phyloP scores from a whole-genome alignment of 2,113 vertebrate genomes.

The Cynoglossus semilaevis region DNA sequence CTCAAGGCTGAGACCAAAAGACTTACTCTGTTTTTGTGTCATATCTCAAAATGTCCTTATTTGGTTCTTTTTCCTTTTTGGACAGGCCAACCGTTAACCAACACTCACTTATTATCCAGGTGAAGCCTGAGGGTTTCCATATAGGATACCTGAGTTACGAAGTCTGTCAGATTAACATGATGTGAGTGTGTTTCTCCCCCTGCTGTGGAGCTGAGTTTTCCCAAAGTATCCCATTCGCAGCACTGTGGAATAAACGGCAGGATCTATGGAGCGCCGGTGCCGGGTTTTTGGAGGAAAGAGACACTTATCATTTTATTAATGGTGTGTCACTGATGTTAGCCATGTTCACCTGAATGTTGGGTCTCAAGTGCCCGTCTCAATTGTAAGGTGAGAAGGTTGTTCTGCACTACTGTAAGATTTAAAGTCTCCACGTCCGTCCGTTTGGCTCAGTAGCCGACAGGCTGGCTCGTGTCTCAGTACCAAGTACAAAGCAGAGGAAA shows the following conservation, averaged over 20 bases:
- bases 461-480: slow-evolving; percentile 58
- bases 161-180: slow-evolving; percentile 65
- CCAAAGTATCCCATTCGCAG: slow-evolving; percentile 30
- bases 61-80: slow-evolving; percentile 1
- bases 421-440: slow-evolving; percentile 35
- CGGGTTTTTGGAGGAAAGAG: slow-evolving; percentile 49
- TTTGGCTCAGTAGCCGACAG: slow-evolving; percentile 41
- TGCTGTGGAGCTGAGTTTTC: slow-evolving; percentile 31
- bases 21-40: no score
- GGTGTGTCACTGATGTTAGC: slow-evolving; percentile 60
- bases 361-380: slow-evolving; percentile 17
- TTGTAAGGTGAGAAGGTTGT: slow-evolving; percentile 62
- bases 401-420: slow-evolving; percentile 44
- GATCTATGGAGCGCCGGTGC: slow-evolving; percentile 36
- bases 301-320: slow-evolving; percentile 66
- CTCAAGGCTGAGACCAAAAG: no score
- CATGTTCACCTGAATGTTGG: slow-evolving; percentile 54
- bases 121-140: slow-evolving; percentile 66
- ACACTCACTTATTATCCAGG: slow-evolving; percentile 56
- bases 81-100: slow-evolving; percentile 34
- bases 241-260: slow-evolving; percentile 28
- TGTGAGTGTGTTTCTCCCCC: slow-evolving; percentile 55
- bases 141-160: slow-evolving; percentile 42
- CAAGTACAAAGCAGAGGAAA: slow-evolving; percentile 57
- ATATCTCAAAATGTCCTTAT: slow-evolving; percentile 43